These are phyloP conservation scores for Grammomys surdaster DNA, from an alignment of 2,113 vertebrate species.

Conservation along the genomic window DNA sequence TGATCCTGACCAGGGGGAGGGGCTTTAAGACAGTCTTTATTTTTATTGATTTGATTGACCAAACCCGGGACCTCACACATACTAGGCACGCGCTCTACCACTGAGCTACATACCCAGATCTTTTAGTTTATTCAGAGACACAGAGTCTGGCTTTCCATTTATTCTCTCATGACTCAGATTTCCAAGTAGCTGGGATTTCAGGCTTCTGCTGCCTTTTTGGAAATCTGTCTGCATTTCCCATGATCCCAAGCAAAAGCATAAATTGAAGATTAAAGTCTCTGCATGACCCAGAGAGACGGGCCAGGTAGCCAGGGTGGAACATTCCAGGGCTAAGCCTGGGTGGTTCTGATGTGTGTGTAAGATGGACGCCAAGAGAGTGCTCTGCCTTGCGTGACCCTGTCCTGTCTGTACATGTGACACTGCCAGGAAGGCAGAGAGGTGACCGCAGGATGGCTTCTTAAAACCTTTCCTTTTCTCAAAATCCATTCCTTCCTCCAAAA, in stretches of 20 bases:
- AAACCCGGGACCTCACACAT: neutral
- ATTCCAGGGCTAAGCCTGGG: accelerated
- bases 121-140: neutral
- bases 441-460: neutral
- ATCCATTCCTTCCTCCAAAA: neutral
- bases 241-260: neutral
- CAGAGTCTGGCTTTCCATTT: neutral
- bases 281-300: neutral
- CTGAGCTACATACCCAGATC: too few relatives aligned
- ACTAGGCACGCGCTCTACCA: too few relatives aligned
- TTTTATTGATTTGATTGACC: neutral
- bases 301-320: neutral
- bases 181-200: neutral
- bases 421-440: neutral
- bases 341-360: accelerated
- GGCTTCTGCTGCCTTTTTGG: neutral
- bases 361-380: accelerated
- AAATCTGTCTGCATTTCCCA: neutral
- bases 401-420: accelerated
- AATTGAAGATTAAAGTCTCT: neutral
- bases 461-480: neutral
- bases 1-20: neutral
- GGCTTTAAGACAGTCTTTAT: neutral
- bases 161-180: neutral
- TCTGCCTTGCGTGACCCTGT: too few relatives aligned